Base-by-base conservation (phyloP, 2,888 invertebrate genomes). In the Charanyca ferruginea region DNA sequence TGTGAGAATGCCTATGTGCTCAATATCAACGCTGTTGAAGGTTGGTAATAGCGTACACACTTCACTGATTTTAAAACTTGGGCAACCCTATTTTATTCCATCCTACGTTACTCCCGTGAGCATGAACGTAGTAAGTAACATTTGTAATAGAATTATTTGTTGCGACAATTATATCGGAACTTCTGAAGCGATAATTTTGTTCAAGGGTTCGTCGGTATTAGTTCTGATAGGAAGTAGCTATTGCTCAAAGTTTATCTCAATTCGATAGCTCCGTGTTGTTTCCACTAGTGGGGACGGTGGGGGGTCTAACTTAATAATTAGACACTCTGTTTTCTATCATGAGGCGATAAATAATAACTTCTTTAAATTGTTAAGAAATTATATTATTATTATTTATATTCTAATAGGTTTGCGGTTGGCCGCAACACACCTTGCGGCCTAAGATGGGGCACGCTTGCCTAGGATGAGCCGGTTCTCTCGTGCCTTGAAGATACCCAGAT, bases 111-210 rank as follows among this genome's bases (percentile, higher is more conserved):
- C 22, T 77, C 48, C 54, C 64, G 22, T 11, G 32, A 18, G 49
- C 1, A 13, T 60, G 51, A 64, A 73, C 51, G 44, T 25, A 5
- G 71, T 64, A 73, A 71, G 38, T 16, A 38, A 38, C 38, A 3
- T 38, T 32, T 32, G 11, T 32, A 47, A 67, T 44, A 11, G 22
- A 47, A 77, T 77, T 73, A 64, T 71, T 59, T 59, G 58, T 55
- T 22, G 42, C 13, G 42, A 55, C 49, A 58, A 52, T 57, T 44
- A 47, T 22, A 44, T 53, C 20, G 35, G 35, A 25, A 16, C 38
- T 38, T 38, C 38, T 38, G 38, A 38, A 44, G 28, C 32, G 55
- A 60, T 48, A 32, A 57, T 54, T 44, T 55, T 55, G n/a, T 32
- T 32, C 16, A 13, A 20, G 28, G 54, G n/a, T 49, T 45, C 11